Base-by-base conservation (phyloP, 2,113 vertebrate genomes). In the Syngnathoides biaculeatus region DNA sequence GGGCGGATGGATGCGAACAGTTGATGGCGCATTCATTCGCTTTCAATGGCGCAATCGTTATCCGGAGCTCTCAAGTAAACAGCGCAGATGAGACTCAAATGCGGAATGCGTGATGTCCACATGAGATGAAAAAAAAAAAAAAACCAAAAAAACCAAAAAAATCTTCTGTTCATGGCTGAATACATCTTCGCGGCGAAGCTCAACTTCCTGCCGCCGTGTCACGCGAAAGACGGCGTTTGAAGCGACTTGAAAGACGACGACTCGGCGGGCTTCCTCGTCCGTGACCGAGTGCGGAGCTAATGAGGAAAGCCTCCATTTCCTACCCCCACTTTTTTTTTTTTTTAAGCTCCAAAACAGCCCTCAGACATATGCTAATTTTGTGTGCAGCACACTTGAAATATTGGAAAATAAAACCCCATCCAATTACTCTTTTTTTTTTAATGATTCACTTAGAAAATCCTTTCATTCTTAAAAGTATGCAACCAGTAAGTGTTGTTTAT, bases 191-290 rank as follows among this genome's bases (percentile, higher is more conserved):
- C 68, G 62, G 69, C 69, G 76, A 78, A 71, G 80, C 82, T 65
- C 73, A 62, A 69, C 65, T 75, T 71, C 67, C 64, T 79, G 60
- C 5, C 15, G 15, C 45, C 45, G 40, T 42, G 40, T 42, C 72
- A 59, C 58, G 26, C 72, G 26, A 73, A 56, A 65, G 66, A 40
- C 64, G 40, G 73, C 80, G 81, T 82, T 84, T 86, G 80, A 88
- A 81, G 78, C 65, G 62, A 86, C 67, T 81, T 81, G 73, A 79
- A 84, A 83, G 71, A 81, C 39, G 67, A 77, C 30, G 53, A 73
- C 60, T 30, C 57, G 53, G 43, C 65, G 61, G 59, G 64, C 65
- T 63, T 75, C 72, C 47, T 74, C 73, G 45, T 69, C 65, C 69
- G 76, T 59, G 65, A 77, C 74, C 77, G 11, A 69, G 65, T 35